Evolutionary conservation across 1,140 invertebrate species (phyloP), one percentile per base, ranked within the genome.

Genomic region (Eriocheir sinensis): DNA sequence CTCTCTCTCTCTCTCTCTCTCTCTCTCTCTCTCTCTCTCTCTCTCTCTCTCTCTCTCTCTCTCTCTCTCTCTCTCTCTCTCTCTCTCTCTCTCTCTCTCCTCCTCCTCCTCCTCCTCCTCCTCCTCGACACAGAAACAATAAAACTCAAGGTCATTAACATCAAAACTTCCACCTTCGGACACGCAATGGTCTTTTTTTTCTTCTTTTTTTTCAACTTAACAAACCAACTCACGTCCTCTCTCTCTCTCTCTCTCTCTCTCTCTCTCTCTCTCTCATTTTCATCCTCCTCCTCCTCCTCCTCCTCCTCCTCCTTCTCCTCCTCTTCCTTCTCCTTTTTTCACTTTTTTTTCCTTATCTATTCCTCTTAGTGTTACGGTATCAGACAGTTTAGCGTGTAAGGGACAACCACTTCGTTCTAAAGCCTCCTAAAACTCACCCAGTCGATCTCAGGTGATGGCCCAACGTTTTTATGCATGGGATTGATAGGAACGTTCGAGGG

Each of bases 1-100:
- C 60, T 72, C 60, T 72, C 60, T 72, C 60, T 72, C 60, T 72
- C 60, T 72, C 60, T 72, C 60, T 72, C 60, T 72, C 60, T 72
- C 60, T 72, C 60, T 53, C 48, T 53, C 48, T 53, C 48, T 53
- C 48, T 72, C 60, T 72, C 60, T 72, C 60, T 72, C 60, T 72
- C 60, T 72, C 60, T 72, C 60, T 72, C 60, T 72, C 60, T 72
- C 60, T 72, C 60, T 72, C 60, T 72, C 21, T 72, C 60, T 72
- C 60, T 72, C 60, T 72, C 60, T 72, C 1, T 72, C 27, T 72
- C 27, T 72, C 1, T 72, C 17, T 9, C 17, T 21, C 60, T 72
- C 60, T 72, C 17, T 21, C 53, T n/a, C 60, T 21, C 21, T 21
- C 60, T 72, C 60, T 21, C 21, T 21, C 60, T 72, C 60, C 27